Conservation (phyloP, 1,140 invertebrate genomes). For the Trichogramma pretiosum region DNA sequence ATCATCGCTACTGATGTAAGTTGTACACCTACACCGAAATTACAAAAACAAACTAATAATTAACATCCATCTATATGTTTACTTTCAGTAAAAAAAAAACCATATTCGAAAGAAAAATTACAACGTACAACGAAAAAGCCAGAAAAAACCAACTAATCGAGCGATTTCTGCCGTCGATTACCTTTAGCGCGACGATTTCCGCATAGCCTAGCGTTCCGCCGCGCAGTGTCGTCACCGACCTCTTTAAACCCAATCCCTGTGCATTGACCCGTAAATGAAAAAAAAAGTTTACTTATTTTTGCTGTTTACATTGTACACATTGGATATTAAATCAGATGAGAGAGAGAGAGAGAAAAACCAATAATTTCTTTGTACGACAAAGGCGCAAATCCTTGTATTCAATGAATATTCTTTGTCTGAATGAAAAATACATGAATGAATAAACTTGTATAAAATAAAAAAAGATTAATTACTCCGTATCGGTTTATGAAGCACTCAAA, state of each 20-base stretch:
- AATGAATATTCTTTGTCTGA: no score
- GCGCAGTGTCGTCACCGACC: constrained; percentile 81
- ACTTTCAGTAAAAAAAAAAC: constrained; percentile 3
- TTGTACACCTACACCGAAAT: no score
- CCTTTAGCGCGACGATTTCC: constrained; percentile 93
- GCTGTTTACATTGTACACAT: constrained; percentile 12
- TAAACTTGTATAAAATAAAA: no score
- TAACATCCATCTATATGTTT: no score
- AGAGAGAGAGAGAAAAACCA: no score
- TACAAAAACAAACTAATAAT: no score
- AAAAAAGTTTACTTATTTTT: constrained; percentile 32
- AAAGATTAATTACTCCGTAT: no score
- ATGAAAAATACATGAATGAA: no score
- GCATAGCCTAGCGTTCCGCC: constrained; percentile 81
- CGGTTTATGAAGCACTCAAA: no score
- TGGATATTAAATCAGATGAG: no score
- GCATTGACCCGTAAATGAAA: constrained; percentile 46
- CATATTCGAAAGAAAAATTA: not conserved
- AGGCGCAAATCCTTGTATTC: no score
- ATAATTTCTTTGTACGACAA: not conserved
- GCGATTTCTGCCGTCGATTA: constrained; percentile 40
- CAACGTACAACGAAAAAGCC: not conserved
- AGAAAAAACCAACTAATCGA: not conserved
- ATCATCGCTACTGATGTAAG: no score
- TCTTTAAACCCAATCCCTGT: constrained; percentile 73